phyloP scores from a whole-genome alignment of 92 coral and sea anemone genomes.

The Bergia puertoricense region DNA sequence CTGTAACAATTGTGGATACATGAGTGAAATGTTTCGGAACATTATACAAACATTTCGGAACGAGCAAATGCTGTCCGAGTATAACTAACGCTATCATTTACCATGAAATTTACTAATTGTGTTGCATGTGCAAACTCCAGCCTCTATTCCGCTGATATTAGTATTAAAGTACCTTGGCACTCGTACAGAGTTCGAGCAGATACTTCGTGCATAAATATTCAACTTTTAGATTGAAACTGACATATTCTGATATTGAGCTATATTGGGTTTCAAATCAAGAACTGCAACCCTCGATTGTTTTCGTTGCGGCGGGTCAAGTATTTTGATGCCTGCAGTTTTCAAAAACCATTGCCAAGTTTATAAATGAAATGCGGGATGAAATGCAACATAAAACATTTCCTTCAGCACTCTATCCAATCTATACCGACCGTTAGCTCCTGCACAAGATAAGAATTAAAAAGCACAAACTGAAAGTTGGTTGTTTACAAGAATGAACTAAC shows the following conservation, averaged over 20 bases:
- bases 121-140: neutral
- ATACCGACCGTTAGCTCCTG: conserved; percentile 5
- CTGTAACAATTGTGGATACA: too few species aligned
- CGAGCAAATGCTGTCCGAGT: too few species aligned
- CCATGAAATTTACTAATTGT: conserved; percentile 4
- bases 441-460: conserved; percentile 4
- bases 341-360: conserved; percentile 5
- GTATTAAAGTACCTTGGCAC: neutral
- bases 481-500: conserved; percentile 32
- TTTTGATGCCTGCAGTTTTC: too few species aligned
- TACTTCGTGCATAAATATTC: neutral
- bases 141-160: neutral
- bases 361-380: neutral
- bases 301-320: neutral
- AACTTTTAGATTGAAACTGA: neutral
- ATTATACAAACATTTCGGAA: too few species aligned
- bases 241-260: too few species aligned
- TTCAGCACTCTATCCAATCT: neutral
- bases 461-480: conserved; percentile 28
- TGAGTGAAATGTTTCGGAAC: too few species aligned
- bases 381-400: neutral
- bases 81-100: too few species aligned
- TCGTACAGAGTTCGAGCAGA: neutral
- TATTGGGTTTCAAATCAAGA: conserved; percentile 6
- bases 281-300: neutral